These are phyloP conservation scores for Cyprinella venusta DNA, from an alignment of 2,797 vertebrate species.

Conservation along the genomic window DNA sequence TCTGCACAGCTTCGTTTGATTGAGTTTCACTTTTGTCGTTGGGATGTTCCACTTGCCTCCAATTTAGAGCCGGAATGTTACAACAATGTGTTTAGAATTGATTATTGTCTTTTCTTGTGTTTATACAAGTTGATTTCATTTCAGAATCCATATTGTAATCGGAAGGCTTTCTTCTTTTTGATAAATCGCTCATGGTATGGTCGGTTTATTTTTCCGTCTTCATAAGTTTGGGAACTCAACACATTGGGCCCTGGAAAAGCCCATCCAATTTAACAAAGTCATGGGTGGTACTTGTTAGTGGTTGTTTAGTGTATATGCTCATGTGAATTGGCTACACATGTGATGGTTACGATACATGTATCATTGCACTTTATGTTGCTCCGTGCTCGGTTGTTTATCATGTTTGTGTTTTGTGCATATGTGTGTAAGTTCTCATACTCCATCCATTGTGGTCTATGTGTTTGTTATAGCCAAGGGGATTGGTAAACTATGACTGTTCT, in stretches of 20 bases:
- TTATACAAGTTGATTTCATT: conserved; percentile 6
- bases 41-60: neutral
- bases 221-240: neutral
- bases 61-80: neutral
- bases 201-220: neutral
- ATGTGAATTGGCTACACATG: neutral
- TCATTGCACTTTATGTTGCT: neutral
- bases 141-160: neutral
- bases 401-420: neutral
- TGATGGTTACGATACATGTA: neutral
- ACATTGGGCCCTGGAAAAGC: neutral
- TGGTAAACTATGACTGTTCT: conserved; percentile 36
- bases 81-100: neutral
- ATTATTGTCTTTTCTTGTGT: conserved; percentile 10
- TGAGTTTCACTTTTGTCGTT: neutral
- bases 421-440: neutral
- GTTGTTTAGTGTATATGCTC: neutral
- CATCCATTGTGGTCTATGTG: conserved; percentile 19
- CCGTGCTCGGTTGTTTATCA: conserved; percentile 2
- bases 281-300: conserved; percentile 19
- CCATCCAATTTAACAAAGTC: neutral
- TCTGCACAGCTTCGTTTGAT: neutral
- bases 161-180: conserved; percentile 16
- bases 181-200: conserved; percentile 5
- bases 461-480: conserved; percentile 24